Evolutionary conservation across 2,797 vertebrate species (phyloP).

Genomic region (Chrosomus eos): DNA sequence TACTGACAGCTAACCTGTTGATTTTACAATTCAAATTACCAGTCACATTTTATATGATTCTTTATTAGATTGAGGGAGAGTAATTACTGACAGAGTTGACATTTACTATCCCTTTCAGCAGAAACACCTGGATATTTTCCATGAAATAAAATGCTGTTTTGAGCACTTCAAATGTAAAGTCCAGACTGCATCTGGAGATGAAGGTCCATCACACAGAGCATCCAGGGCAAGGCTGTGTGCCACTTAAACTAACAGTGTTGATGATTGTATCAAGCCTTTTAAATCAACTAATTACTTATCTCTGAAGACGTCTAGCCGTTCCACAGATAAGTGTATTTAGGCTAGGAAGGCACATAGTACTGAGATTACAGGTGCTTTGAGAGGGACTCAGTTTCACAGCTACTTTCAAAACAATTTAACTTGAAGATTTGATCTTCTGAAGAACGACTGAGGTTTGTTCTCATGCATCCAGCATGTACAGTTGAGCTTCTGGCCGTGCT

Average conservation of each 20-base stretch:
- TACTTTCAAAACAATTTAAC: too few relatives aligned
- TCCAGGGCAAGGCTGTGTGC: conserved; percentile 64
- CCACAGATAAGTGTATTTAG: conserved; percentile 54
- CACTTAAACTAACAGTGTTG: conserved; percentile 65
- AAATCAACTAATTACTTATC: conserved; percentile 83
- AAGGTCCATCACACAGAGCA: conserved; percentile 36
- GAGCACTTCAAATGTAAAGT: background rate
- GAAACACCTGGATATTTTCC: too few relatives aligned
- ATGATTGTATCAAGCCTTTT: conserved; percentile 80
- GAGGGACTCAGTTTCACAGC: too few relatives aligned
- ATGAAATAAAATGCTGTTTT: background rate
- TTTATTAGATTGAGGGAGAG: too few relatives aligned
- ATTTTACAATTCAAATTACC: too few relatives aligned
- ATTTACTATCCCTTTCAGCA: too few relatives aligned
- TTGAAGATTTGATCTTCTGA: background rate
- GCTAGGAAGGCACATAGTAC: conserved; percentile 55
- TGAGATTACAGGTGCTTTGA: conserved; percentile 61
- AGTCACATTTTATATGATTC: too few relatives aligned
- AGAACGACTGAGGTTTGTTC: background rate
- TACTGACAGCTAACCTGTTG: too few relatives aligned
- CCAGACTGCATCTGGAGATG: background rate
- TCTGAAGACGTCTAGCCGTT: conserved; percentile 81
- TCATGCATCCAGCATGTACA: background rate
- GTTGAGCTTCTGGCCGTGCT: background rate
- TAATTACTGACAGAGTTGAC: too few relatives aligned